Conservation (phyloP, 2,888 invertebrate genomes). For the Pegoplata infirma region DNA sequence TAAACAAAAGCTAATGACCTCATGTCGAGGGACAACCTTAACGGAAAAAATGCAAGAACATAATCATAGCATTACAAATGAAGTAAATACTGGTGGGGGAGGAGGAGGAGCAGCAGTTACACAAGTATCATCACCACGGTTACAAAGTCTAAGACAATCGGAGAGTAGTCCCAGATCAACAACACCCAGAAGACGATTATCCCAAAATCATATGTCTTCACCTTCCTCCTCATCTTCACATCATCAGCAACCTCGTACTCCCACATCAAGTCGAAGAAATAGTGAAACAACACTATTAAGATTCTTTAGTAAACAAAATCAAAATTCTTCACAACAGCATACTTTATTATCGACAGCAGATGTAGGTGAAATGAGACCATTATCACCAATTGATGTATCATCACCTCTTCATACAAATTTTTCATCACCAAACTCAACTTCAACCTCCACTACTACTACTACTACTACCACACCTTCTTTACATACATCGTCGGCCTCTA, state of each 20-base stretch:
- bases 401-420: neutral
- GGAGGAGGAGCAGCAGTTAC: constrained; percentile 38
- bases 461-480: constrained; percentile 26
- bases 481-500: constrained; percentile 30
- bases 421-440: constrained; percentile 1
- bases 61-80: constrained; percentile 1
- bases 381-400: constrained; percentile 35
- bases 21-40: constrained; percentile 68
- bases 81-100: neutral
- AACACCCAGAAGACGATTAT: constrained; percentile 71
- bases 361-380: constrained; percentile 54
- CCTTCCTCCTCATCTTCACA: constrained; percentile 61
- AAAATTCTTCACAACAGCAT: constrained; percentile 42
- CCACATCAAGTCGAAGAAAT: constrained; percentile 75
- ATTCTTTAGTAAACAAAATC: constrained; percentile 75
- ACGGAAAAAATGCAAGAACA: constrained; percentile 71
- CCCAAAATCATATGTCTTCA: constrained; percentile 67
- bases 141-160: constrained; percentile 72
- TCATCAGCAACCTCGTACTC: constrained; percentile 71
- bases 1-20: constrained; percentile 79
- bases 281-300: constrained; percentile 76
- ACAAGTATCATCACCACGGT: constrained; percentile 72
- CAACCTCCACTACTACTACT: constrained; percentile 1
- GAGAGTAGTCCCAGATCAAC: constrained; percentile 71
- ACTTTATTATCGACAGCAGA: constrained; percentile 34